A percentile compares a stretch with the other conserved stretches of the same genome.
Evolutionary conservation across 1,140 invertebrate genomes (phyloP).

Genomic region (Drosophila obscura): DNA sequence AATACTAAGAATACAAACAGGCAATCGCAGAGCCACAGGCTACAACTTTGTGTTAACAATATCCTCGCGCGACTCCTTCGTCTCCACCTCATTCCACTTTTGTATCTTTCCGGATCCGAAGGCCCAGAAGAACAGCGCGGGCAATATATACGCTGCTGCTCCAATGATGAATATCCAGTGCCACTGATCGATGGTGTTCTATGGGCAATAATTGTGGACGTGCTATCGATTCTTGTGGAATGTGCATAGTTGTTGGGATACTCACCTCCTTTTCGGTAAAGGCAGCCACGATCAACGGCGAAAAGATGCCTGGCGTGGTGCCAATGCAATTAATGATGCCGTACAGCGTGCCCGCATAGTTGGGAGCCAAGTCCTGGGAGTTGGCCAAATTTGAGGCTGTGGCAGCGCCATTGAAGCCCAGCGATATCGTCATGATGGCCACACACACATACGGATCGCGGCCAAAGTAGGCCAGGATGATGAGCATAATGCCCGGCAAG

Average conservation of each 20-base stretch:
- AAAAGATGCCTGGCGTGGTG: constrained; percentile 89
- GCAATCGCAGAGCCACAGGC: constrained; percentile 46
- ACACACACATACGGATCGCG: constrained; percentile 87
- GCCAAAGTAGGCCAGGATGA: constrained; percentile 88
- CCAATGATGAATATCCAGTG: constrained; percentile 90
- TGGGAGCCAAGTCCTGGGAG: constrained; percentile 88
- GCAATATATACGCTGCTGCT: constrained; percentile 88
- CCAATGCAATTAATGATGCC: constrained; percentile 90
- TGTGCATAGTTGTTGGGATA: neutral
- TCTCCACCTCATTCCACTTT: constrained; percentile 86
- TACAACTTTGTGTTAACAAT: constrained; percentile 83
- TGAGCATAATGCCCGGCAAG: constrained; percentile 88
- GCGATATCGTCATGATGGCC: constrained; percentile 88
- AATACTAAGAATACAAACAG: constrained; percentile 67
- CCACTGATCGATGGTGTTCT: constrained; percentile 92
- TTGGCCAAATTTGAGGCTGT: constrained; percentile 93
- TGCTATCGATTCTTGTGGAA: too few relatives aligned
- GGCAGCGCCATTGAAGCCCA: constrained; percentile 92
- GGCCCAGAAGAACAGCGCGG: constrained; percentile 88
- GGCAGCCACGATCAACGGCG: constrained; percentile 88
- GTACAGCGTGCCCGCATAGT: constrained; percentile 91
- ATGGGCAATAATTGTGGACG: neutral
- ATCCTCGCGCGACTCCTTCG: constrained; percentile 60
- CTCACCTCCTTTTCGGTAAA: constrained; percentile 87
- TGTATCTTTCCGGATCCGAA: constrained; percentile 88